Evolutionary conservation across 2,113 vertebrate genomes (phyloP).

Genomic region (Megaleporinus macrocephalus): DNA sequence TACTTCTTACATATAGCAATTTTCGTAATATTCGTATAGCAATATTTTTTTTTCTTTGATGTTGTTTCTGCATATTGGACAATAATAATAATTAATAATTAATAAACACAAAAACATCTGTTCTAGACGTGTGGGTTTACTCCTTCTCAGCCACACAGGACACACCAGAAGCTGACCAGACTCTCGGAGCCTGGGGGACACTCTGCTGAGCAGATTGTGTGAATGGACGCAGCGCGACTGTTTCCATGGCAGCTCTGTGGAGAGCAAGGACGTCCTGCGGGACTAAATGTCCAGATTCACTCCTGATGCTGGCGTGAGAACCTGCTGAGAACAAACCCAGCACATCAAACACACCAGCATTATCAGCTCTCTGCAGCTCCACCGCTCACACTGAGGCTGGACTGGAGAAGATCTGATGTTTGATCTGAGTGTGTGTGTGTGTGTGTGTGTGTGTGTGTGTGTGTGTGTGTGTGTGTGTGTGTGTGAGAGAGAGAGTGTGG

Average conservation of each 20-base stretch:
- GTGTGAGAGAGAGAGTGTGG: no score
- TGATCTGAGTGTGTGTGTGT: neutral
- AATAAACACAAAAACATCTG: no score
- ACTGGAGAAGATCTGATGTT: neutral
- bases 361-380: constrained; percentile 4
- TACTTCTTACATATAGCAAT: no score
- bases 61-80: no score
- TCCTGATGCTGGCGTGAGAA: neutral
- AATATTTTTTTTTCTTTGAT: no score
- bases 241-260: constrained; percentile 38
- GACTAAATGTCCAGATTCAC: neutral
- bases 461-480: no score
- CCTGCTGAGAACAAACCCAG: neutral
- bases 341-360: neutral
- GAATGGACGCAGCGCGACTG: constrained; percentile 1
- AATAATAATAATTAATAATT: no score
- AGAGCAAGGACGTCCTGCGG: constrained; percentile 1
- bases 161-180: neutral
- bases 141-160: no score
- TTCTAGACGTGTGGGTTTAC: no score
- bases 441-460: neutral
- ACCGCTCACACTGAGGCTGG: neutral
- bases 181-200: neutral
- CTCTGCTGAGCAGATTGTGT: neutral
- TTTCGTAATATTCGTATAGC: no score